These are phyloP conservation scores for Gambusia yucatana DNA, from an alignment of 2,797 vertebrate species.

Conservation along the genomic window DNA sequence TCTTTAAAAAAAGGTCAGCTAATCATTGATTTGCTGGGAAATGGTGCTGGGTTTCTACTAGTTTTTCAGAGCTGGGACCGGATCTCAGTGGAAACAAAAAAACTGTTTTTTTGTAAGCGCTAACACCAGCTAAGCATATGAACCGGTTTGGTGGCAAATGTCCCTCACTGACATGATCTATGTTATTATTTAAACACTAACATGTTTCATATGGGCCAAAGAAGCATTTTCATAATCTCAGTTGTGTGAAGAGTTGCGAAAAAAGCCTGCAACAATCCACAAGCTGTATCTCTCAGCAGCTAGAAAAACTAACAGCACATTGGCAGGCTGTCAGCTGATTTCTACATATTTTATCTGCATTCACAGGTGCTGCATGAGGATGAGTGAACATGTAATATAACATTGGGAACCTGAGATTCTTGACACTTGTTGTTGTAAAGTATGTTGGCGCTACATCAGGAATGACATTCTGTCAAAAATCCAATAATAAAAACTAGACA, in stretches of 20 bases:
- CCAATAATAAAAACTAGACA: not conserved
- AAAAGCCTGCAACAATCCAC: not conserved
- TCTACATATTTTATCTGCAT: not conserved
- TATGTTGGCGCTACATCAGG: not conserved
- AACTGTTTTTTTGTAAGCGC: not conserved
- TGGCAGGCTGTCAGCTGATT: slow-evolving; percentile 1
- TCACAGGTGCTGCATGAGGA: not conserved
- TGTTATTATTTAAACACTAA: not conserved
- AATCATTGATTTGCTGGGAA: not conserved
- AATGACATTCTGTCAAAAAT: not conserved
- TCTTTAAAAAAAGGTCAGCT: not conserved
- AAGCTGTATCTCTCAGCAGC: not conserved
- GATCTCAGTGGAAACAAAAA: not conserved
- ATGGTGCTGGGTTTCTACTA: not conserved
- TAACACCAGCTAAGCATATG: not conserved
- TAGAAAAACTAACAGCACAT: not conserved
- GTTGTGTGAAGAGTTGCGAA: not conserved
- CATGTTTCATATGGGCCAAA: not conserved
- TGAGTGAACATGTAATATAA: not conserved
- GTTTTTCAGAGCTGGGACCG: not conserved
- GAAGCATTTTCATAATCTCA: slow-evolving; percentile 1
- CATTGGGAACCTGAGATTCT: not conserved
- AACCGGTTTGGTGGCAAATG: not conserved
- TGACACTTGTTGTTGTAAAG: not conserved
- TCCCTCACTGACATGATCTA: not conserved